Conservation (phyloP, 2,888 invertebrate species). For the Eupithecia abbreviata region DNA sequence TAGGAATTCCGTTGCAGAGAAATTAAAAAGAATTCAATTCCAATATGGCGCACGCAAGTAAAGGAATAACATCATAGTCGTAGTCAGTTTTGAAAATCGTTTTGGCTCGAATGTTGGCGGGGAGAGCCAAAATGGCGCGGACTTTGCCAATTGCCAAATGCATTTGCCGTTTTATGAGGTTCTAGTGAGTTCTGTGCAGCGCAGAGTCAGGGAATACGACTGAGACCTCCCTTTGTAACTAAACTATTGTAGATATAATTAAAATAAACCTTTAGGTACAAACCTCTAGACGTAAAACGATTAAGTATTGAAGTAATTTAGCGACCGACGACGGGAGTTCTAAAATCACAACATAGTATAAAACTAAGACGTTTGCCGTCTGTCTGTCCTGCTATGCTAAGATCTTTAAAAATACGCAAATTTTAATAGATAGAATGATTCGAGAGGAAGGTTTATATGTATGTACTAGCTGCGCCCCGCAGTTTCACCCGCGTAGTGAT, state of each 20-base stretch:
- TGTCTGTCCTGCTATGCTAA: no score
- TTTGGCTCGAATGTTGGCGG: constrained; percentile 30
- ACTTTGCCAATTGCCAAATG: constrained; percentile 25
- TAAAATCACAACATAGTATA: not conserved
- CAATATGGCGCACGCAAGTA: constrained; percentile 26
- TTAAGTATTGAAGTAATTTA: no score
- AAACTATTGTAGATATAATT: no score
- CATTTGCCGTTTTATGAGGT: constrained; percentile 7
- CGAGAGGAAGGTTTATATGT: no score
- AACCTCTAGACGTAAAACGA: not conserved
- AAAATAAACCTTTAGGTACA: not conserved
- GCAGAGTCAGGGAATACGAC: not conserved
- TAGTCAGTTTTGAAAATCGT: constrained; percentile 26
- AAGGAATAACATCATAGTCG: not conserved
- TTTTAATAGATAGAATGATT: no score
- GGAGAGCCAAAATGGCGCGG: constrained; percentile 21
- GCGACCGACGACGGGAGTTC: not conserved
- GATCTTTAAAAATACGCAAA: no score
- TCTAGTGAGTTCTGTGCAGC: not conserved
- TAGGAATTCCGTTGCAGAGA: not conserved
- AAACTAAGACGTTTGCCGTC: no score
- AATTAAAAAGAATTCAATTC: constrained; percentile 24
- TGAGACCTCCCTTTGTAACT: not conserved
- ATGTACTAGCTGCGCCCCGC: no score
- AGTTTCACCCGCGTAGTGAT: no score